These are phyloP conservation scores for Apomyelois bistriatella DNA, from an alignment of 2,888 invertebrate genomes.

Conservation along the genomic window DNA sequence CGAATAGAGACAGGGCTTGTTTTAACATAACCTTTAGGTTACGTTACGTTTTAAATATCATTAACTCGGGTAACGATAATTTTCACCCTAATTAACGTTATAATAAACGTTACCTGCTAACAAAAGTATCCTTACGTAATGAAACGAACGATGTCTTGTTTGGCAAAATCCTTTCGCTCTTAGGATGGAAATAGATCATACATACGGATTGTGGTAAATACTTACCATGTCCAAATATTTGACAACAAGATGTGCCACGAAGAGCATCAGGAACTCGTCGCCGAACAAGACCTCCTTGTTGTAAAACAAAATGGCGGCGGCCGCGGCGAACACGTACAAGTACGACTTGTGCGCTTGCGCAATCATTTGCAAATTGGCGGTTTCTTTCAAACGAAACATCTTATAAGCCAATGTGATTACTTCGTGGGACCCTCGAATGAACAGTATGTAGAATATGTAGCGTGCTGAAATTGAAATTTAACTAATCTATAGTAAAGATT, in stretches of 20 bases:
- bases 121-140: too few relatives aligned
- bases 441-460: slow-evolving; percentile 41
- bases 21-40: too few relatives aligned
- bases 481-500: too few relatives aligned
- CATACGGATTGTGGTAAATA: too few relatives aligned
- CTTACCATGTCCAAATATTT: slow-evolving; percentile 49
- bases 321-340: slow-evolving; percentile 23
- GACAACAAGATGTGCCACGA: slow-evolving; percentile 36
- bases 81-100: too few relatives aligned
- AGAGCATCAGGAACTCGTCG: slow-evolving; percentile 39
- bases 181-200: too few relatives aligned
- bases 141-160: too few relatives aligned
- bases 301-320: slow-evolving; percentile 27
- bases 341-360: slow-evolving; percentile 26
- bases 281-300: slow-evolving; percentile 29
- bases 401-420: slow-evolving; percentile 23
- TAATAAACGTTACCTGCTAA: too few relatives aligned
- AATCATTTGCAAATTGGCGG: slow-evolving; percentile 16
- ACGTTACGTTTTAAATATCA: too few relatives aligned
- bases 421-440: slow-evolving; percentile 33
- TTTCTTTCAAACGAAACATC: slow-evolving; percentile 16
- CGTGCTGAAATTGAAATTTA: slow-evolving; percentile 40
- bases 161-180: too few relatives aligned
- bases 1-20: too few relatives aligned
- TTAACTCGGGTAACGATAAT: too few relatives aligned